phyloP scores from a whole-genome alignment of 2,888 invertebrate genomes.

The Diarsia dahlii region DNA sequence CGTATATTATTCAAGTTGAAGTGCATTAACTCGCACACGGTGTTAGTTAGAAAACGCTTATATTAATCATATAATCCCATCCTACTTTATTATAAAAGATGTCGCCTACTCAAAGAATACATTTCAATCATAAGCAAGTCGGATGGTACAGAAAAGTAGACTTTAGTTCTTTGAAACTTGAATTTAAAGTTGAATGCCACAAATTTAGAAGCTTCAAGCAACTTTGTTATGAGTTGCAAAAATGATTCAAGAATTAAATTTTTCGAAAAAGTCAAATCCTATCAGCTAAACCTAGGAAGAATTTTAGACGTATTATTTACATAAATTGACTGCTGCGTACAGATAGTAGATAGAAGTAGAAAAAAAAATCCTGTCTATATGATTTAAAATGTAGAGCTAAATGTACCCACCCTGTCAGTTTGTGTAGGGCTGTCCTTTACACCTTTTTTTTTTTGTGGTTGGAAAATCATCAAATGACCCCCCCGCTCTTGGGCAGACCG shows the following conservation, averaged over 20 bases:
- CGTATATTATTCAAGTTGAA: background rate
- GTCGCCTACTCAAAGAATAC: background rate
- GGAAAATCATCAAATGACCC: too few species aligned
- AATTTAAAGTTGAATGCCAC: background rate
- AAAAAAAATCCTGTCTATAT: too few species aligned
- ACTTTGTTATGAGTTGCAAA: too few species aligned
- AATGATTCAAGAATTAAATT: background rate
- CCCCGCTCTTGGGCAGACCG: too few species aligned
- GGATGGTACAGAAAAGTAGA: background rate
- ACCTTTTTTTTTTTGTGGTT: too few species aligned
- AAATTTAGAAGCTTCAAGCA: too few species aligned
- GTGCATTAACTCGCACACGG: conserved; percentile 32
- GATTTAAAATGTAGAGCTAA: too few species aligned
- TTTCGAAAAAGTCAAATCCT: background rate
- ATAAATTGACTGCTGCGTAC: too few species aligned
- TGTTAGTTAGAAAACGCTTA: conserved; percentile 2
- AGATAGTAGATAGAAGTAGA: too few species aligned
- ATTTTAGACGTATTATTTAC: too few species aligned
- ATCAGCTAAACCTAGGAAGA: background rate
- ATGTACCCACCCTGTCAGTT: too few species aligned
- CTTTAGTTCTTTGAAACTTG: background rate
- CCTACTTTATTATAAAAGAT: background rate
- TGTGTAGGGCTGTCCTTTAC: too few species aligned
- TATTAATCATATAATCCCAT: background rate
- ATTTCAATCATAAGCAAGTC: background rate